These are phyloP conservation scores for Mus musculus DNA, from an alignment of 2,113 vertebrate species.

Conservation along the genomic window DNA sequence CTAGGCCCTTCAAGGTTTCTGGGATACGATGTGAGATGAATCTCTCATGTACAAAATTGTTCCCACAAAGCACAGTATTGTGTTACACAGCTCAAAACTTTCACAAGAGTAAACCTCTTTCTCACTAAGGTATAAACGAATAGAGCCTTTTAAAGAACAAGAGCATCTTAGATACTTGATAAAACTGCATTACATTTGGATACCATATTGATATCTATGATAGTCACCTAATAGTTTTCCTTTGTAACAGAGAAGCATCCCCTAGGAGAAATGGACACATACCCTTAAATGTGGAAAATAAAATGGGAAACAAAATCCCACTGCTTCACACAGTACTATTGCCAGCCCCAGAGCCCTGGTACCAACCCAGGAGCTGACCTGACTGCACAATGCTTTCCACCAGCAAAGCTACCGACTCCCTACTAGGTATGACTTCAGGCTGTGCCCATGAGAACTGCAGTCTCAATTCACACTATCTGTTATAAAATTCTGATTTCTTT, in stretches of 20 bases:
- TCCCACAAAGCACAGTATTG: neutral
- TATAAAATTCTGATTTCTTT: conserved; percentile 27
- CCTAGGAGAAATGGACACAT: neutral
- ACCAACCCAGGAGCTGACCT: neutral
- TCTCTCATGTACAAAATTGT: neutral
- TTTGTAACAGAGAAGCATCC: conserved; percentile 34
- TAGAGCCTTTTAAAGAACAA: neutral
- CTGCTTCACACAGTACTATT: neutral
- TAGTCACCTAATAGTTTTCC: conserved; percentile 38
- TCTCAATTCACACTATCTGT: neutral
- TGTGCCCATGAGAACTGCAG: neutral
- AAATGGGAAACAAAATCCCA: neutral
- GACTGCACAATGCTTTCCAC: neutral
- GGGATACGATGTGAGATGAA: neutral
- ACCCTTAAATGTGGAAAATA: neutral
- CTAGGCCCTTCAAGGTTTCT: neutral
- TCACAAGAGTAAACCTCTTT: neutral
- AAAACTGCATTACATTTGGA: conserved; percentile 42
- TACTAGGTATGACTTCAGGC: neutral
- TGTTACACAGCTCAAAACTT: neutral
- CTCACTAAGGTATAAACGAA: neutral
- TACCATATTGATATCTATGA: neutral
- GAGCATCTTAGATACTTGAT: neutral
- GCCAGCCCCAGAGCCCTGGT: neutral
- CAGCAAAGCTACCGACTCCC: accelerated